These are phyloP conservation scores for Mechanitis messenoides DNA, from an alignment of 2,888 invertebrate species.

Conservation along the genomic window DNA sequence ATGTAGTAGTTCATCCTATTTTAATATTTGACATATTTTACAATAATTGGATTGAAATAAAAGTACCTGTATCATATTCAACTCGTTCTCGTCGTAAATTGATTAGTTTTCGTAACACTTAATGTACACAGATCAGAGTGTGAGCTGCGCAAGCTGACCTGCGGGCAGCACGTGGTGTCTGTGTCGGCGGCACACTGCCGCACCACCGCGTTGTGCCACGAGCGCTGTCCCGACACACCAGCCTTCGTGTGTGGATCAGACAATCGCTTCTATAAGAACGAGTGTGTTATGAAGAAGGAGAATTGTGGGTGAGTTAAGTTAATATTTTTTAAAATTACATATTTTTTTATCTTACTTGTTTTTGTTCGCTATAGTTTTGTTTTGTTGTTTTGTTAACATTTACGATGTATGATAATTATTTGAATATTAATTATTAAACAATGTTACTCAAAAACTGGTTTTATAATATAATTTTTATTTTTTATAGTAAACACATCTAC, in stretches of 20 bases:
- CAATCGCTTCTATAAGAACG: conserved; percentile 91
- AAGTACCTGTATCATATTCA: too few relatives aligned
- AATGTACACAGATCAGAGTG: conserved; percentile 81
- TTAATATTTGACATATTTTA: too few relatives aligned
- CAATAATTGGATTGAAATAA: too few relatives aligned
- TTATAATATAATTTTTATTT: not conserved
- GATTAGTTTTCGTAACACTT: too few relatives aligned
- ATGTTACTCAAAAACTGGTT: not conserved
- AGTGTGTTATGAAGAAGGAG: conserved; percentile 93
- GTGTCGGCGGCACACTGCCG: conserved; percentile 90
- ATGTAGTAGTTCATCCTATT: too few relatives aligned
- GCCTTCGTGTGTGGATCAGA: conserved; percentile 93
- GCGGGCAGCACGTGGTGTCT: conserved; percentile 89
- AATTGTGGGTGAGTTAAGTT: conserved; percentile 84
- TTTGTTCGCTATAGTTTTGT: not conserved
- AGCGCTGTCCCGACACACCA: conserved; percentile 82
- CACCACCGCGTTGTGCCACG: conserved; percentile 88
- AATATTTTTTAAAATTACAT: not conserved
- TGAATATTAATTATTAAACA: too few relatives aligned
- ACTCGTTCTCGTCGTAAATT: too few relatives aligned
- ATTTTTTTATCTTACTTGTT: too few relatives aligned
- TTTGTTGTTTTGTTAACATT: not conserved
- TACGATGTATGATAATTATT: not conserved
- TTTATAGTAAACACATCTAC: conserved; percentile 88
- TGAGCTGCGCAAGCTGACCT: conserved; percentile 87